phyloP scores from a whole-genome alignment of 2,113 vertebrate species.

The Microcebus lehilahytsara region DNA sequence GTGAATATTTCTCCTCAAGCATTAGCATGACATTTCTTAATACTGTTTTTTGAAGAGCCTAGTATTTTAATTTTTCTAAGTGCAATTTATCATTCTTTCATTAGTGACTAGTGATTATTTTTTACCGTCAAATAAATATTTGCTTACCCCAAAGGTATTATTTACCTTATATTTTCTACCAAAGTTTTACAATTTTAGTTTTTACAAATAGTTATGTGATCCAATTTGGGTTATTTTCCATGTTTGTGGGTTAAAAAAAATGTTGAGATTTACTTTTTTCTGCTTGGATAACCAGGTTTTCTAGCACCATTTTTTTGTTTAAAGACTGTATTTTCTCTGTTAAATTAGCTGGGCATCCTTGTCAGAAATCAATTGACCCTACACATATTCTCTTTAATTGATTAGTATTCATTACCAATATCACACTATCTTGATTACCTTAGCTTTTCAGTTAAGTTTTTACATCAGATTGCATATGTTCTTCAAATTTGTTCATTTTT shows the following conservation, averaged over 20 bases:
- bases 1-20: neutral
- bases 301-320: neutral
- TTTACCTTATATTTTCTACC: neutral
- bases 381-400: neutral
- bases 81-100: neutral
- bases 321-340: neutral
- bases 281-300: neutral
- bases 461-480: neutral
- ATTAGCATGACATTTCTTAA: neutral
- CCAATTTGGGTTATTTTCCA: neutral
- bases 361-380: neutral
- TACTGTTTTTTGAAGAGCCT: neutral
- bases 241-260: neutral
- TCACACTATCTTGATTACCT: neutral
- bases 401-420: neutral
- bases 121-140: neutral
- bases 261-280: neutral
- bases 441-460: neutral
- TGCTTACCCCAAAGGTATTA: neutral
- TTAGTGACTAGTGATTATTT: neutral
- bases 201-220: neutral
- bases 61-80: neutral
- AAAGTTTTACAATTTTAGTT: neutral
- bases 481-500: neutral
- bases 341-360: neutral